Evolutionary conservation across 2,113 vertebrate species (phyloP), one percentile per base, ranked within the genome.

Genomic region (Crotalus horridus): DNA sequence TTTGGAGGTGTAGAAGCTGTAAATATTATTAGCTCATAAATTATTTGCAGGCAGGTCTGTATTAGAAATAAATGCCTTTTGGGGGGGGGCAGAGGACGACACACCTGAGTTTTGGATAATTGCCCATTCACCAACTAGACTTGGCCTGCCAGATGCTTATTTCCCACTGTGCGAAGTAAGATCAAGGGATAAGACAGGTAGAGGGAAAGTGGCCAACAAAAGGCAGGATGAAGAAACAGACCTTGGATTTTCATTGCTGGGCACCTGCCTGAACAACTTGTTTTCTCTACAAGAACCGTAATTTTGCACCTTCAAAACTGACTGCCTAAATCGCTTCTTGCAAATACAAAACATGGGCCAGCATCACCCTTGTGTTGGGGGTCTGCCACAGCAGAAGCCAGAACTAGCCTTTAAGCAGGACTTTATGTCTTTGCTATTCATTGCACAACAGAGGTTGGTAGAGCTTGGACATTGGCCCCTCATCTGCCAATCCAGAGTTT

Each of bases 21-120:
- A 96, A 97, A 95, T 92, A 96, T 93, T 64, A 94, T 58, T 85
- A 69, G 93, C 93, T 98, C 95, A 95, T 96, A 97, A 97, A 97
- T 97, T 97, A 98, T 97, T 97, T 97, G 97, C 96, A 97, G 97
- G 94, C 96, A 58, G 93, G 96, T 97, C 96, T 95, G 95, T 93
- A 95, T 97, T 96, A 95, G 96, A 96, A 95, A 96, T 95, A 97
- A 96, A 97, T 95, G 95, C 93, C 96, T 96, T 94, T 96, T 96
- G 93, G 6, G 20, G 17, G 2, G 8, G 21, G 64, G 0, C 94
- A 69, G 95, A 96, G 96, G 95, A 95, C 94, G 96, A 94, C 97
- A 96, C 98, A 98, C 97, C 97, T 98, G 97, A 97, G 97, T 95
- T 96, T 96, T 0, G 95, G 96, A 94, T 97, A 97, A 98, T 97